Evolutionary conservation across 2,797 vertebrate species (phyloP).

Genomic region (Moxostoma hubbsi): DNA sequence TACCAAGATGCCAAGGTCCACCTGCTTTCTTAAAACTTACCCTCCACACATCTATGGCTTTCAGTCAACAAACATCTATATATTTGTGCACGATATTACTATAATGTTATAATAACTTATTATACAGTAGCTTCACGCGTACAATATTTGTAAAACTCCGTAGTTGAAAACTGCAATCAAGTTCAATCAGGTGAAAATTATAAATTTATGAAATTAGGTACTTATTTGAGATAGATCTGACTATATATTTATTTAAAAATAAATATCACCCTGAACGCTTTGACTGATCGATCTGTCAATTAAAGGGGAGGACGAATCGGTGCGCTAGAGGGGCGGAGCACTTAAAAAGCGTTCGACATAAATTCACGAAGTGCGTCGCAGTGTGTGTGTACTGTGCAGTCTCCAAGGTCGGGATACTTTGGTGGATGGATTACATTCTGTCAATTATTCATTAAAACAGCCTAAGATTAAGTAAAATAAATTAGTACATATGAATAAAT

Average conservation of each 20-base stretch:
- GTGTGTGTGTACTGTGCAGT: no score
- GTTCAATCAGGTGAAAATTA: background rate
- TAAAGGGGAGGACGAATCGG: constrained; percentile 40
- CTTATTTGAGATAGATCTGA: background rate
- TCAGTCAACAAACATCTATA: no score
- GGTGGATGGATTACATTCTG: no score
- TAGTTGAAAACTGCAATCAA: background rate
- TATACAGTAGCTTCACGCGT: background rate
- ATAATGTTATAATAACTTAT: no score
- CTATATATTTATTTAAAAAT: no score
- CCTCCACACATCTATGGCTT: background rate
- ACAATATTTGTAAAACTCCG: background rate
- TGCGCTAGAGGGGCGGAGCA: constrained; percentile 33
- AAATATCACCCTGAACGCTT: no score
- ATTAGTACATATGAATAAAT: background rate
- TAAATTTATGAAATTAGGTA: background rate
- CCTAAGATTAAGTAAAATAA: no score
- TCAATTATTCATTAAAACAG: no score
- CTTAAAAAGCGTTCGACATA: constrained; percentile 44
- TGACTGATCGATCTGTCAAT: constrained; percentile 22
- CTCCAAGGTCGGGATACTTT: no score
- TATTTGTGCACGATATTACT: background rate
- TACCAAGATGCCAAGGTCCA: background rate
- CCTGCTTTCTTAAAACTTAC: background rate
- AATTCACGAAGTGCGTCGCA: constrained; percentile 4